A percentile compares a stretch with the other conserved stretches of the same genome.
Evolutionary conservation across 1,140 invertebrate genomes (phyloP).

Genomic region (Drosophila tani): DNA sequence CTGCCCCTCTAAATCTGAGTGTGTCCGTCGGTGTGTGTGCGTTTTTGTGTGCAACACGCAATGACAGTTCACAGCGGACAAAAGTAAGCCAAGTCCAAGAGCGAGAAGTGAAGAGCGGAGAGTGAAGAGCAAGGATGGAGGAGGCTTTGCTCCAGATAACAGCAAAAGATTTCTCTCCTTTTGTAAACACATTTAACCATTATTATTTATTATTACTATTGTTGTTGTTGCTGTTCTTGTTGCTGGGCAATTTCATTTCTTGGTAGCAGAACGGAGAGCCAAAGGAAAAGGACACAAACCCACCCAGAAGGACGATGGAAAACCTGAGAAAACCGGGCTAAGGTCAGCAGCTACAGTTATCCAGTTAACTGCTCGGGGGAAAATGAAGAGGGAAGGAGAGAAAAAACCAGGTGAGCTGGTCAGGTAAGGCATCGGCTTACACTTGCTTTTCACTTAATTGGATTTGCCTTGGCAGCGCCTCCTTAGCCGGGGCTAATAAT

Average conservation of each 20-base stretch:
- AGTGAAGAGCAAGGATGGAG: slow-evolving; percentile 13
- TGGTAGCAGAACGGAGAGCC: slow-evolving; percentile 30
- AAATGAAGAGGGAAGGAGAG: neutral
- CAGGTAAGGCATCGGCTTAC: slow-evolving; percentile 71
- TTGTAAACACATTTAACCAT: slow-evolving; percentile 54
- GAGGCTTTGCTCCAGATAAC: slow-evolving; percentile 32
- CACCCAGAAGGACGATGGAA: neutral
- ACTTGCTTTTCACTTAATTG: slow-evolving; percentile 83
- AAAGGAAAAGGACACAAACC: slow-evolving; percentile 8
- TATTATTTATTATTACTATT: slow-evolving; percentile 71
- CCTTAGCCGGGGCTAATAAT: slow-evolving; percentile 68
- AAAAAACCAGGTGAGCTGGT: slow-evolving; percentile 14
- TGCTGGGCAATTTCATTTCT: slow-evolving; percentile 72
- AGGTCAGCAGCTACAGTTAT: slow-evolving; percentile 39
- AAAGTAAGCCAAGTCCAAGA: slow-evolving; percentile 63
- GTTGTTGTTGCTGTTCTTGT: slow-evolving; percentile 44
- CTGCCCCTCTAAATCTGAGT: neutral
- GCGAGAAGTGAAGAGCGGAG: slow-evolving; percentile 4
- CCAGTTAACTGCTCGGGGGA: slow-evolving; percentile 50
- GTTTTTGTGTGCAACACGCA: slow-evolving; percentile 38
- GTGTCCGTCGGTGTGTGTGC: neutral
- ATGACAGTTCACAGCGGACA: slow-evolving; percentile 42
- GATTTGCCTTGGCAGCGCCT: slow-evolving; percentile 68
- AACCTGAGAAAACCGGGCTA: slow-evolving; percentile 11
- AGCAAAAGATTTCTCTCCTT: slow-evolving; percentile 41